Conservation (phyloP, 2,888 invertebrate genomes). For the Drosophila nr. medialis region DNA sequence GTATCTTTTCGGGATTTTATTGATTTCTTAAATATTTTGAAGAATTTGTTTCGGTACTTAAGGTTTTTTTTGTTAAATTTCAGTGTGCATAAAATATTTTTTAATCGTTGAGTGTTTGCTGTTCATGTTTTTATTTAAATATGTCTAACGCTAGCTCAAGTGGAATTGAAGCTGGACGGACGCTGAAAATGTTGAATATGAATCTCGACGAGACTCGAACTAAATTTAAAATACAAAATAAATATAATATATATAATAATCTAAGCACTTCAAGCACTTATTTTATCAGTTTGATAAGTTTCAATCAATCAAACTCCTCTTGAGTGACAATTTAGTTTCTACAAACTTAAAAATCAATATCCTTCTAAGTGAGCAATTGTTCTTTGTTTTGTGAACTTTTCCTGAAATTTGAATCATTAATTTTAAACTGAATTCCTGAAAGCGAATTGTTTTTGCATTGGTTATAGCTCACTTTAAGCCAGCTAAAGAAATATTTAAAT, state of each 20-base stretch:
- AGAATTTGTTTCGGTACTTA: background rate
- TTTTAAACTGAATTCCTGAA: background rate
- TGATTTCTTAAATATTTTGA: background rate
- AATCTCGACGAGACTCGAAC: background rate
- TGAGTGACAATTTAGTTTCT: background rate
- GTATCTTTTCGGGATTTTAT: background rate
- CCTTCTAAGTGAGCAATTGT: background rate
- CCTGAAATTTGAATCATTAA: background rate
- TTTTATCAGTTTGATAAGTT: background rate
- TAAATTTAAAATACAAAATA: background rate
- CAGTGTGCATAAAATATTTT: background rate
- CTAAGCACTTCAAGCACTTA: background rate
- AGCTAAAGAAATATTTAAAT: background rate
- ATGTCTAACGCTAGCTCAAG: background rate
- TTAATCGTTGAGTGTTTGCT: background rate
- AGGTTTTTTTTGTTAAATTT: background rate
- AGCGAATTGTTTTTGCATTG: background rate
- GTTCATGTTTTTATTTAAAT: background rate
- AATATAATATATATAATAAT: background rate
- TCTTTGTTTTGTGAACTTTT: background rate
- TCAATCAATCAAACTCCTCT: background rate
- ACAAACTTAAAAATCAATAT: background rate
- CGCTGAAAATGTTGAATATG: background rate
- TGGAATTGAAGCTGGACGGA: background rate
- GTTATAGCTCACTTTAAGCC: background rate